Base-by-base conservation (phyloP, 2,113 vertebrate species). In the Setophaga petechia region DNA sequence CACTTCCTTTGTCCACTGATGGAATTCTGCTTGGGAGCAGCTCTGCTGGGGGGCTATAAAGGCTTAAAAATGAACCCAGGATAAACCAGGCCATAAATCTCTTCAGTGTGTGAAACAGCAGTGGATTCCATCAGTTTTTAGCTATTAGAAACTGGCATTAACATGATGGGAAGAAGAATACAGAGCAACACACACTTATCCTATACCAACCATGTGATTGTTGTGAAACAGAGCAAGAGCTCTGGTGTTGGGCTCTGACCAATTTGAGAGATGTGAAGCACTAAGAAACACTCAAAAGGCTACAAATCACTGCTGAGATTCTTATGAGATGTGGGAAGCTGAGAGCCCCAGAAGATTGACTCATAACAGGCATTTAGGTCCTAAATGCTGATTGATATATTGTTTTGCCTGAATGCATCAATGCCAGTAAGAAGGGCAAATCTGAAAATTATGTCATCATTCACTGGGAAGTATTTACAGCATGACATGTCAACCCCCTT, bases 391-490 rank as follows among this genome's bases (percentile, higher is more conserved):
- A 97, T 58, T 91, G 91, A 96, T 95, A 79, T 35, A 89, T 93
- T 5, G 4, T 73, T 94, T 74, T 95, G 78, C 63, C 82, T 94
- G 87, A 90, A 91, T 87, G 87, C 89, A 94, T 91, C 91, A 85
- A 83, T 63, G 75, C 71, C 58, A 72, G 71, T 20, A 55, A 83
- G 93, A 97, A 95, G 93, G 87, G 59, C 87, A 95, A 91, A 94
- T 90, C 71, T 85, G 84, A 87, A 95, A 94, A 91, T 93, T 73
- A 87, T 95, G 59, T 83, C 84, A 91, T 97, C 59, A 95, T 88
- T 95, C 94, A 96, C 39, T 33, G 55, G 46, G 71, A 95, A 87
- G 59, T 95, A 94, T 77, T 95, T 93, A 81, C 88, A 89, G 39
- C 5, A 2, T 85, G 93, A 88, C 74, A 62, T 47, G 84, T 89